Base-by-base conservation (phyloP, 2,797 vertebrate genomes). In the Syncerus caffer region DNA sequence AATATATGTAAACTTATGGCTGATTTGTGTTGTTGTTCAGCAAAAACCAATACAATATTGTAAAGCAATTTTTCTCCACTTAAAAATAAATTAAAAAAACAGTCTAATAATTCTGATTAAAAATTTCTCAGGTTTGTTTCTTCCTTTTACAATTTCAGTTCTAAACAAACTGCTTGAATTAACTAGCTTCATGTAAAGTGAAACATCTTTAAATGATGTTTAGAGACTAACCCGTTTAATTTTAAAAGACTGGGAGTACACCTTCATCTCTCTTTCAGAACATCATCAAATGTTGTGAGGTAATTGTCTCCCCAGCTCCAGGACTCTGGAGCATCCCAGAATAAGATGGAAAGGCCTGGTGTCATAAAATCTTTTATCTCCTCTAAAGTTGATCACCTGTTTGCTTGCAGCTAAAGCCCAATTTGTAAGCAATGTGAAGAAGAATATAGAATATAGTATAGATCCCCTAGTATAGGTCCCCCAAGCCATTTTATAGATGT, bases 91-190 rank as follows among this genome's bases (percentile, higher is more conserved):
- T 42, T 25, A 25, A 4, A 42, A 74, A 74, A 42, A 38, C n/a
- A 42, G 38, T 74, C 71, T 64, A 25, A 57, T 83, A 38, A 83
- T 90, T 86, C n/a, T 83, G 29, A 58, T 89, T 67, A 51, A 90
- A 96, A 92, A 47, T 42, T 42, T 6, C 25, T 89, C 55, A 55
- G 1, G 16, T 51, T 80, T 82, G 31, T 34, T 93, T 74, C 17
- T 0, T 55, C 6, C 38, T 87, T 57, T 80, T 19, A 89, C 67
- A 38, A 25, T 80, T 74, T 96, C 58, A 80, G 31, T 82, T 76
- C 16, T 83, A 85, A 82, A 67, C 8, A 21, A 78, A 87, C 31
- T 86, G 31, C 15, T 86, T 53, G 76, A 76, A 76, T 74, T 85
- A 85, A 51, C 4, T 17, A 67, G 25, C 84, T 82, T 53, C 4